Percentiles rank a stretch among this genome's conserved stretches.
These are phyloP conservation scores for Tinea semifulvella DNA, from an alignment of 2,888 invertebrate genomes.

Conservation along the genomic window DNA sequence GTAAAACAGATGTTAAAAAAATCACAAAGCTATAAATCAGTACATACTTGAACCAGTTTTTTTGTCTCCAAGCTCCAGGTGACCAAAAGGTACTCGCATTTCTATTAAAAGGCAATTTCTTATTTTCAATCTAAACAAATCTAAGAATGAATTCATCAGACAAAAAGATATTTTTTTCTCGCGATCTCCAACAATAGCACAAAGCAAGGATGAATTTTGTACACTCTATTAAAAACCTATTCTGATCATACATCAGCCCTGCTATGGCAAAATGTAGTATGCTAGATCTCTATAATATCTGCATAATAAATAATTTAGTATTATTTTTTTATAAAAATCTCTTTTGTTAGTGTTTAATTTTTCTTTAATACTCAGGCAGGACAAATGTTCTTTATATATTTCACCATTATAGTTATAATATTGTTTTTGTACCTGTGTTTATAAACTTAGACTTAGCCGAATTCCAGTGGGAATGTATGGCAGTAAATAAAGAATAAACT, in stretches of 20 bases:
- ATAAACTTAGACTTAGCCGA: no score
- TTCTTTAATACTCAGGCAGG: no score
- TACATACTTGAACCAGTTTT: neutral
- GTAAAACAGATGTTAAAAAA: no score
- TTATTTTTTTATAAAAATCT: no score
- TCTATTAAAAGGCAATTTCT: slow-evolving; percentile 27
- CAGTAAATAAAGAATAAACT: no score
- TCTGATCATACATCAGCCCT: slow-evolving; percentile 1
- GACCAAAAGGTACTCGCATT: slow-evolving; percentile 22
- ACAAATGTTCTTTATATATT: no score
- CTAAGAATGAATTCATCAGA: slow-evolving; percentile 6
- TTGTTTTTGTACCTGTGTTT: no score
- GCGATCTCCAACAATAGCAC: slow-evolving; percentile 42
- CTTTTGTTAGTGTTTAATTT: no score
- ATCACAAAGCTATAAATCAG: slow-evolving; percentile 19
- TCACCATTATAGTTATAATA: no score
- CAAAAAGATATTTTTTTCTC: slow-evolving; percentile 9
- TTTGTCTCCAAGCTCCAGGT: slow-evolving; percentile 25
- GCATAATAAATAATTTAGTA: no score
- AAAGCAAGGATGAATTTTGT: slow-evolving; percentile 60
- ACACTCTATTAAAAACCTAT: slow-evolving; percentile 47
- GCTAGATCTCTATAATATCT: no score
- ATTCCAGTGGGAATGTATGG: no score
- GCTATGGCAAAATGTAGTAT: slow-evolving; percentile 1
- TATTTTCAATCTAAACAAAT: slow-evolving; percentile 29